Base-by-base conservation (phyloP, 1,140 invertebrate genomes). In the Dreissena rostriformis region DNA sequence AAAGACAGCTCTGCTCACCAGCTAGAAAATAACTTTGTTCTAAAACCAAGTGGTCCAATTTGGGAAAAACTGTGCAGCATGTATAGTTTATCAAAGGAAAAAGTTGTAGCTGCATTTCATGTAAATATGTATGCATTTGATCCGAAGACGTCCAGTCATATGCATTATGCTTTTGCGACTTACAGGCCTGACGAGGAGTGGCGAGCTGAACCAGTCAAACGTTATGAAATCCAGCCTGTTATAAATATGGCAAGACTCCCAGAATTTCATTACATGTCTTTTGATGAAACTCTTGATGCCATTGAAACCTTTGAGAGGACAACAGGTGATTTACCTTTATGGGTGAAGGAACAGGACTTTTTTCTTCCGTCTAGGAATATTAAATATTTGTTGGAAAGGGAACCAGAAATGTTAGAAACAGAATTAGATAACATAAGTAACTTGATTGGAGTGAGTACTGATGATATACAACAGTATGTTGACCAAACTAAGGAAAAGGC, bases 141-240 rank as follows among this genome's bases (percentile, higher is more conserved):
- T 66, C 52, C 61, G 26, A 22, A 67, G 14, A 67, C 66, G 24
- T 67, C 66, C 12, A 67, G 66, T 67, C 12, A 67, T 67, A 67
- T 67, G 66, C 70, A 72, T 72, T 72, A 72, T 49, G 70, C n/a
- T 39, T 72, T 72, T 72, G 29, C 70, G 15, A 26, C 24, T 72
- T 72, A 72, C 70, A 26, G 70, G 29, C 70, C 70, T 72, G 70
- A 72, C 29, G 70, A 72, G 15, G 70, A 72, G 70, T 72, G 70
- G 70, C 22, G 70, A 29, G 22, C 24, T 72, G n/a, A 72, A 72
- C 70, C 70, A 57, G 49, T 72, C 22, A 72, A 29, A 29, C 22
- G 70, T 29, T 72, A 26, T 72, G 70, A 72, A 72, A 72, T 72
- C 70, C 70, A 72, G 29, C 70, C 70, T 49, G 70, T 72, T 72